Evolutionary conservation across 2,113 vertebrate species (phyloP).

Genomic region (Sorex araneus): DNA sequence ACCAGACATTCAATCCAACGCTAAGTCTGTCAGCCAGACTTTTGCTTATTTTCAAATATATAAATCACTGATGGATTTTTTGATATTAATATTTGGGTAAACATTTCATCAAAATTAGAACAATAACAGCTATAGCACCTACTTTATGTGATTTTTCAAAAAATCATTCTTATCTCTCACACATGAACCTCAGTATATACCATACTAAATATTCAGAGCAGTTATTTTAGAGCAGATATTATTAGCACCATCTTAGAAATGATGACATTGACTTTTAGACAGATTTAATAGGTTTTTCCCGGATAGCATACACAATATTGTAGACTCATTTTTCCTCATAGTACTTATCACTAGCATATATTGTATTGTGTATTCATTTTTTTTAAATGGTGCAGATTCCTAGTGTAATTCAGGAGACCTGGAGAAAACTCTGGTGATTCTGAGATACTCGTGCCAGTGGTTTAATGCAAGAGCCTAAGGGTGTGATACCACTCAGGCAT

Average conservation of each 20-base stretch:
- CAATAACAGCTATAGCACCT: background rate
- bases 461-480: no score
- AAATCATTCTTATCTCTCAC: background rate
- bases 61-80: slow-evolving; percentile 4
- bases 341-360: background rate
- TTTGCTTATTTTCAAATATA: slow-evolving; percentile 58
- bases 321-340: background rate
- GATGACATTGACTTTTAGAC: background rate
- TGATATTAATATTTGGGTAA: background rate
- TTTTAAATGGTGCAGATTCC: background rate
- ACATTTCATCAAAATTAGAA: slow-evolving; percentile 34
- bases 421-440: no score
- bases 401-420: no score
- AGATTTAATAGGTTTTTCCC: slow-evolving; percentile 1
- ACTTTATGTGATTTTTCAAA: slow-evolving; percentile 51
- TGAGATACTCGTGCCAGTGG: no score
- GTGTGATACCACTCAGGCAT: no score
- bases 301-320: background rate
- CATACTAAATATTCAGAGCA: slow-evolving; percentile 29
- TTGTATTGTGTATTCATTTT: background rate
- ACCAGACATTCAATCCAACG: background rate
- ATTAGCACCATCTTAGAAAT: background rate
- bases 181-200: background rate
- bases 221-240: background rate
- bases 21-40: background rate